These are phyloP conservation scores for Chamaea fasciata DNA, from an alignment of 2,113 vertebrate species.

Conservation along the genomic window DNA sequence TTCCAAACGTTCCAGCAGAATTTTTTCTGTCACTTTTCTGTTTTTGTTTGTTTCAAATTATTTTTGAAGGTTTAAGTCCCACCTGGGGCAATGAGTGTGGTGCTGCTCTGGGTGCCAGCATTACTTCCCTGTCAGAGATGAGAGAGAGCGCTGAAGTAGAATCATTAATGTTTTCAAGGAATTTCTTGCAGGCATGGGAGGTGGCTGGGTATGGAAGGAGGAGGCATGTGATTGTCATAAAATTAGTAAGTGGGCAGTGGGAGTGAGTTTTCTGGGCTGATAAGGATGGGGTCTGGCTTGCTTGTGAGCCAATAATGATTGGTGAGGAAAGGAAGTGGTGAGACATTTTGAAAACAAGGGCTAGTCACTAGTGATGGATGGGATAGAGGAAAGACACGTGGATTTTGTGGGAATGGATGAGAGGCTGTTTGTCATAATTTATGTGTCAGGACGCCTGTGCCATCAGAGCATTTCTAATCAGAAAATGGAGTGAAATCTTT, in stretches of 20 bases:
- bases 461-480: not conserved
- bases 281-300: not conserved
- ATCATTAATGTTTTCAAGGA: rapidly evolving
- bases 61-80: not conserved
- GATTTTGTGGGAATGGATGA: not conserved
- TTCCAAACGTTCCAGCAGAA: rapidly evolving
- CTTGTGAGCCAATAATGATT: not conserved
- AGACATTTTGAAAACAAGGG: not conserved
- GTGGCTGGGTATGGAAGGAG: rapidly evolving
- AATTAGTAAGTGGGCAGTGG: not conserved
- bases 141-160: not conserved
- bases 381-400: not conserved
- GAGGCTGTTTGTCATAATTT: not conserved
- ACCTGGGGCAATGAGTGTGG: rapidly evolving
- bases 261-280: not conserved
- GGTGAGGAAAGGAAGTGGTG: not conserved
- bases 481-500: not conserved
- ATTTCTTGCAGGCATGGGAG: not conserved
- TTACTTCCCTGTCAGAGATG: not conserved
- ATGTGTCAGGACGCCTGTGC: not conserved
- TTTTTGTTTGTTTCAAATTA: not conserved
- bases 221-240: not conserved
- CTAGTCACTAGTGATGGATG: not conserved
- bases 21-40: not conserved
- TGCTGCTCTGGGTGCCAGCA: not conserved